Evolutionary conservation across 1,140 invertebrate genomes (phyloP).

Genomic region (Cydia splendana): DNA sequence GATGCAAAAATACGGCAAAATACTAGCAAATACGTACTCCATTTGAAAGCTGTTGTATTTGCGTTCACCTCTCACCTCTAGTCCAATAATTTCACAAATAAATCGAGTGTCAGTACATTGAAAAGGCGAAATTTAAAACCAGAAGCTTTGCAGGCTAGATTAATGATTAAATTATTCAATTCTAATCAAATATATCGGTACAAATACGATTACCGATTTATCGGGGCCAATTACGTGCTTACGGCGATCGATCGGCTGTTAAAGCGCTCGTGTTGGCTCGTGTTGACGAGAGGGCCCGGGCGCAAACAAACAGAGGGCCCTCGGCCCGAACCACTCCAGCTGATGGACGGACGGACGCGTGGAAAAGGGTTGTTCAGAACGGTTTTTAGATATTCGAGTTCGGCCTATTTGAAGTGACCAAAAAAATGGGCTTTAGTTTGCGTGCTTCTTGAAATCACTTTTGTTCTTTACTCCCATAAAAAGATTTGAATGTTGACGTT

Average conservation of each 20-base stretch:
- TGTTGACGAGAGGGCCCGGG: slow-evolving; percentile 17
- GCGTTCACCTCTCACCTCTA: slow-evolving; percentile 1
- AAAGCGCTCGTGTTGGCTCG: slow-evolving; percentile 17
- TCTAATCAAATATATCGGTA: not conserved
- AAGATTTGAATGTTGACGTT: not conserved
- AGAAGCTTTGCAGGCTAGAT: not conserved
- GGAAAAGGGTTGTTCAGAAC: slow-evolving; percentile 12
- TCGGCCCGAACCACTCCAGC: slow-evolving; percentile 7
- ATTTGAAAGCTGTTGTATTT: not conserved
- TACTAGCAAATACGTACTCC: not conserved
- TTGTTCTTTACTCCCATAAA: not conserved
- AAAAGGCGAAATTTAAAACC: not conserved
- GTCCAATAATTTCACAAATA: not conserved
- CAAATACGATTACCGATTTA: slow-evolving; percentile 1
- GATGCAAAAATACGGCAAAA: not conserved
- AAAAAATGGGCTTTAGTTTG: not conserved
- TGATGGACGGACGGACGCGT: slow-evolving; percentile 16
- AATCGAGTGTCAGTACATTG: not conserved
- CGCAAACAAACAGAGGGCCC: slow-evolving; percentile 12
- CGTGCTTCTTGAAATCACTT: not conserved
- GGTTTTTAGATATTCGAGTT: slow-evolving; percentile 17
- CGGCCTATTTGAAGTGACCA: slow-evolving; percentile 5
- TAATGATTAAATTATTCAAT: not conserved
- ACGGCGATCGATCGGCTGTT: slow-evolving; percentile 10
- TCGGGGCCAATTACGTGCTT: slow-evolving; percentile 13